These are phyloP conservation scores for Ceyx erithaca DNA, from an alignment of 2,797 vertebrate species.

Conservation along the genomic window DNA sequence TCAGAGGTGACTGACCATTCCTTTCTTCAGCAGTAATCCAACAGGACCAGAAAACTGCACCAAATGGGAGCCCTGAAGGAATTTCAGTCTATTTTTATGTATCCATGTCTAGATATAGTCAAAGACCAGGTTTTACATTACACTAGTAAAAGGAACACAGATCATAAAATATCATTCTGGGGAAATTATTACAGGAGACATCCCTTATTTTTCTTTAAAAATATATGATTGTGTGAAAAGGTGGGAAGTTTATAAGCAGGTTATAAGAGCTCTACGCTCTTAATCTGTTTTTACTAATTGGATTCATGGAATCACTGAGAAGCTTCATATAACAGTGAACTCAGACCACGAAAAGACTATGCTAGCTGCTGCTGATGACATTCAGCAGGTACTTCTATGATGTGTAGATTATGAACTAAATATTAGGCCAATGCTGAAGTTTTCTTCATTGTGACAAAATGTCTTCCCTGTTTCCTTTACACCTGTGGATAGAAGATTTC, in stretches of 20 bases:
- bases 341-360: background rate
- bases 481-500: background rate
- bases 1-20: constrained; percentile 27
- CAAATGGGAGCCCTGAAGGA: background rate
- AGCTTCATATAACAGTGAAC: background rate
- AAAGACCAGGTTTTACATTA: background rate
- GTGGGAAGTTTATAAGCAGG: background rate
- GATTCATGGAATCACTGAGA: background rate
- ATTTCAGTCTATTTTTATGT: background rate
- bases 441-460: background rate
- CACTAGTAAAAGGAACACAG: background rate
- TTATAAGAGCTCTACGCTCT: background rate
- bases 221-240: background rate
- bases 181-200: background rate
- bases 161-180: background rate
- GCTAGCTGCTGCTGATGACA: background rate
- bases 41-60: background rate
- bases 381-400: background rate
- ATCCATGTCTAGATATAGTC: background rate
- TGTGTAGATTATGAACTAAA: background rate
- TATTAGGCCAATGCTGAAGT: background rate
- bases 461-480: background rate
- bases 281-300: background rate
- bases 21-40: background rate
- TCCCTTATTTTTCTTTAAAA: background rate